phyloP scores from a whole-genome alignment of 2,797 vertebrate genomes.

The Lacerta bilineata region DNA sequence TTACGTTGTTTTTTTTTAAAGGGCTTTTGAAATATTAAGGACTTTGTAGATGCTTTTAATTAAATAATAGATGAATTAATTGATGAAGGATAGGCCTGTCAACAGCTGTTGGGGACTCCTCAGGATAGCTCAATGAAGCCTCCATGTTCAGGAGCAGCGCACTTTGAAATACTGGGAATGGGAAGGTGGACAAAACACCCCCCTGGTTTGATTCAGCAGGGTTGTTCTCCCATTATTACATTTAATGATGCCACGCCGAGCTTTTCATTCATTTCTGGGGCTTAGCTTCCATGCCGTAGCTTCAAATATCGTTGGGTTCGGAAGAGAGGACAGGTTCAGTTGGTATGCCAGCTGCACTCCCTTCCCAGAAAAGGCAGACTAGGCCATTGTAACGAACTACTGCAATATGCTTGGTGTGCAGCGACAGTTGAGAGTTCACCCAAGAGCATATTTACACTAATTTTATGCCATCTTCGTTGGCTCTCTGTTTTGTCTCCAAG shows the following conservation, averaged over 20 bases:
- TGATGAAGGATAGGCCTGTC: not conserved
- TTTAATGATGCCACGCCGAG: not conserved
- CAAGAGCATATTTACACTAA: not conserved
- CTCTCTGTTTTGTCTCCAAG: not conserved
- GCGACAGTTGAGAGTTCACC: not conserved
- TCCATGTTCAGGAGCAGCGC: not conserved
- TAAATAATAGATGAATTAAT: not conserved
- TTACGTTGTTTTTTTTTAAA: not conserved
- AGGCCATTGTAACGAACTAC: not conserved
- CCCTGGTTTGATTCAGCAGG: not conserved
- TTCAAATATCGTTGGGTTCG: not conserved
- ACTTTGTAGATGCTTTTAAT: too few species aligned
- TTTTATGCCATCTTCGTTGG: not conserved
- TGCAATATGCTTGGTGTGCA: not conserved
- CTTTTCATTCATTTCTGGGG: too few species aligned
- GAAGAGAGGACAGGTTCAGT: not conserved
- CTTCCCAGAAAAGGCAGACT: not conserved
- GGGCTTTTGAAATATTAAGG: too few species aligned
- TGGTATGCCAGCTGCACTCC: not conserved
- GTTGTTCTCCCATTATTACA: not conserved
- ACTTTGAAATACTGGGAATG: not conserved
- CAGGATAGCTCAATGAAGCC: not conserved
- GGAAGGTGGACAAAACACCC: not conserved
- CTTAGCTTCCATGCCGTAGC: not conserved
- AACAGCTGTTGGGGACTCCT: not conserved